Evolutionary conservation across 1,140 invertebrate genomes (phyloP), one percentile per base, ranked within the genome.

Genomic region (Bicyclus anynana): DNA sequence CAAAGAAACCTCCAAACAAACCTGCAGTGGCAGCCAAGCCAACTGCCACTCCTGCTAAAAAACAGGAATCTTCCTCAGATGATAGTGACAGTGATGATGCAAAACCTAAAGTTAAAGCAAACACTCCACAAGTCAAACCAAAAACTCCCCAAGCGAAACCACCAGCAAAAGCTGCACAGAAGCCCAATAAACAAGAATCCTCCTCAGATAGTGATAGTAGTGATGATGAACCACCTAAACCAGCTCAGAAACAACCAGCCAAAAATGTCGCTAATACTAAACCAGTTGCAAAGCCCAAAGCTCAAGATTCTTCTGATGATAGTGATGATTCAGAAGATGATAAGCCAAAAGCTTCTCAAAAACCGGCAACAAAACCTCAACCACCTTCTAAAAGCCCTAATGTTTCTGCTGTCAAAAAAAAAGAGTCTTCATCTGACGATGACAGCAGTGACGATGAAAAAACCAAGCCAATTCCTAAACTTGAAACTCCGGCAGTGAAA

Each of bases 391-490:
- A 59, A 26, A 10, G 33, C 21, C 26, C 46, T 1, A 44, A 20
- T 6, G 1, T 5, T 16, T 1, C 37, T 16, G 5, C 14, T 10
- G 27, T 26, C 37, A 71, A 74, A 53, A 69, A 66, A 51, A 49
- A 55, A 55, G 61, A 67, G 42, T 73, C 70, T 18, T 73, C 71
- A 49, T 62, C 61, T 52, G 71, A 72, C 52, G 66, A 68, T 23
- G 55, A 56, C 35, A 65, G 62, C 46, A 67, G 62, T 65, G 71
- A 69, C 18, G 73, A 71, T 57, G 54, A 65, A 16, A 69, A 68
- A 62, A 14, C 65, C 33, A 62, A 70, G 23, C 23, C 4, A n/a
- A 16, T 29, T 3, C 50, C 52, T 7, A 65, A 68, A 49, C 20
- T 54, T 17, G 54, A 48, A 65, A 29, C 62, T 26, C 46, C 53